Evolutionary conservation across 92 coral and sea anemone species (phyloP).

Genomic region (Hydrozoanthus gracilis): DNA sequence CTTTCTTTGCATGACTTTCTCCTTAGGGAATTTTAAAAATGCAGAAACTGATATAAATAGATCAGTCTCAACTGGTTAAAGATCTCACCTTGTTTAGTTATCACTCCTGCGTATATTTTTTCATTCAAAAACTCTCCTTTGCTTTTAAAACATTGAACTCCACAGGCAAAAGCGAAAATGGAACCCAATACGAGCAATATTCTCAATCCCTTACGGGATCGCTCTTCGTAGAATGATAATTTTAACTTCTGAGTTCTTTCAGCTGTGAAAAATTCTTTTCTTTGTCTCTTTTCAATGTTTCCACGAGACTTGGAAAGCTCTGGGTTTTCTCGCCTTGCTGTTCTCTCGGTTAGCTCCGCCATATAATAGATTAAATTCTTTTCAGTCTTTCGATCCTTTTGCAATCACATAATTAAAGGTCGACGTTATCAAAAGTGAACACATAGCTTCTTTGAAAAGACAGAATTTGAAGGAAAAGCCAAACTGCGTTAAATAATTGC

Average conservation of each 20-base stretch:
- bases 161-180: constrained; percentile 23
- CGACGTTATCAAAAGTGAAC: not conserved
- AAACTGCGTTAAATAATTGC: not conserved
- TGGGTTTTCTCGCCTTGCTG: not conserved
- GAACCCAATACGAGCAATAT: constrained; percentile 20
- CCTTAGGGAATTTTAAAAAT: not conserved
- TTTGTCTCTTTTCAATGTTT: not conserved
- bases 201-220: constrained; percentile 24
- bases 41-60: not conserved
- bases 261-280: not conserved
- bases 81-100: constrained; percentile 18
- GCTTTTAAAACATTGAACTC: constrained; percentile 25
- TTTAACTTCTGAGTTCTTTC: not conserved
- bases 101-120: not conserved
- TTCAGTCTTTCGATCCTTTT: not conserved
- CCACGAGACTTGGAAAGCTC: constrained; percentile 1
- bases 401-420: too few relatives aligned
- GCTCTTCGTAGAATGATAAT: constrained; percentile 21
- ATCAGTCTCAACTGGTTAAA: not conserved
- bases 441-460: not conserved
- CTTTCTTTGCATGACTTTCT: too few relatives aligned
- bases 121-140: constrained; percentile 27
- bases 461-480: not conserved
- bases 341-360: constrained; percentile 1
- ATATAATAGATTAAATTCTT: not conserved